Conservation (phyloP, 2,888 invertebrate genomes). For the Tridacna gigas region DNA sequence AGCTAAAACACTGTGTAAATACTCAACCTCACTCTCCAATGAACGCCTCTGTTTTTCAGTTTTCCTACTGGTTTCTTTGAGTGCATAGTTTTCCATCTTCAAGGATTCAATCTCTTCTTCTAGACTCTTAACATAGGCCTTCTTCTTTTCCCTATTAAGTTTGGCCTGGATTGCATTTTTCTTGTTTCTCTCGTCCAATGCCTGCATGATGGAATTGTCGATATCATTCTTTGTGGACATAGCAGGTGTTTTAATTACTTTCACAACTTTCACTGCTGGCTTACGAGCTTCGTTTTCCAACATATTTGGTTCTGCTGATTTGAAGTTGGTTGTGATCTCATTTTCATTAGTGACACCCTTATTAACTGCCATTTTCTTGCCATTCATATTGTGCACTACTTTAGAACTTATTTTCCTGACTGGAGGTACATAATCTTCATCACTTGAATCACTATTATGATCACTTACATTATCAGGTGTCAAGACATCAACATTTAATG, state of each 20-base stretch:
- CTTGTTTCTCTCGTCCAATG: constrained; percentile 73
- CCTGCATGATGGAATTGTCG: constrained; percentile 66
- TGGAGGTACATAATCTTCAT: constrained; percentile 14
- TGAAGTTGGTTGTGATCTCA: not conserved
- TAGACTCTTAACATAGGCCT: constrained; percentile 76
- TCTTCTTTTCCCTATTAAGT: constrained; percentile 81
- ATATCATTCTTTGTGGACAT: constrained; percentile 46
- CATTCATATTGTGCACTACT: not conserved
- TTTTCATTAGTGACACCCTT: not conserved
- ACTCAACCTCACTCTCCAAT: constrained; percentile 78
- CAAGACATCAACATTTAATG: not conserved
- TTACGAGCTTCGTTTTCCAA: not conserved
- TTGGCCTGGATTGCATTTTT: constrained; percentile 81
- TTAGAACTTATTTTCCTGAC: not conserved
- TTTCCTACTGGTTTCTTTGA: constrained; percentile 63
- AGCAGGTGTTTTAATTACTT: constrained; percentile 68
- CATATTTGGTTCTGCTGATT: not conserved
- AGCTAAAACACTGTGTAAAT: constrained; percentile 80
- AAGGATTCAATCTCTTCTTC: constrained; percentile 74
- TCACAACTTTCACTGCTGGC: constrained; percentile 70
- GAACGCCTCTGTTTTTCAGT: constrained; percentile 61
- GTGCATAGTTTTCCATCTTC: constrained; percentile 68
- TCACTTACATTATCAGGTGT: not conserved
- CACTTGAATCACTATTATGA: not conserved
- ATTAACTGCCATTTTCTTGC: not conserved